Evolutionary conservation across 2,797 vertebrate species (phyloP).

Genomic region (Leptatherina wallacei): DNA sequence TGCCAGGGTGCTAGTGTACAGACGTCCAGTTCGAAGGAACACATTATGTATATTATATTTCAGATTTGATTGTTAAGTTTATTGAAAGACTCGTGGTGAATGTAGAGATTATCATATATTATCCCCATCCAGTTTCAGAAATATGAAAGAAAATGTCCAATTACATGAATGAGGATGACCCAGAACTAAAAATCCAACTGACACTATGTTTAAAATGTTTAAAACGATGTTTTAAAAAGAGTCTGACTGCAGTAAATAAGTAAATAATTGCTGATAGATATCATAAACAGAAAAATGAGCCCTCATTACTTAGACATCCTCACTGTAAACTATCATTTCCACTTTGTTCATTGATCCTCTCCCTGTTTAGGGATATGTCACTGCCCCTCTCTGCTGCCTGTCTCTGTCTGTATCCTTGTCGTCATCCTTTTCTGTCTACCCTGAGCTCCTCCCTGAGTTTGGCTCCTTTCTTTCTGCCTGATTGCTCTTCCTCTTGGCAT

Average conservation of each 20-base stretch:
- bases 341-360: slow-evolving; percentile 41
- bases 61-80: not conserved
- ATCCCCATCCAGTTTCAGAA: not conserved
- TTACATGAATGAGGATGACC: not conserved
- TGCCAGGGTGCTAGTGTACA: no score
- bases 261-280: not conserved
- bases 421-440: slow-evolving; percentile 52
- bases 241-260: not conserved
- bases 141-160: not conserved
- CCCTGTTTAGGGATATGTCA: slow-evolving; percentile 49
- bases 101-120: not conserved
- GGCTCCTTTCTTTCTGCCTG: slow-evolving; percentile 67
- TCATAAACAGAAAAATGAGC: slow-evolving; percentile 11
- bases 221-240: no score
- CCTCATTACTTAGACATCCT: slow-evolving; percentile 26
- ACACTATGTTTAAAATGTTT: not conserved
- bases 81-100: not conserved
- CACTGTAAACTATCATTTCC: slow-evolving; percentile 47
- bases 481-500: slow-evolving; percentile 84
- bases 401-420: slow-evolving; percentile 59
- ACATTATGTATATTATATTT: no score
- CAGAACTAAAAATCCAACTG: not conserved
- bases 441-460: slow-evolving; percentile 60
- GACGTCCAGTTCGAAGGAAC: no score
- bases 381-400: slow-evolving; percentile 34